Evolutionary conservation across 2,888 invertebrate genomes (phyloP).

Genomic region (Poecilus cupreus): DNA sequence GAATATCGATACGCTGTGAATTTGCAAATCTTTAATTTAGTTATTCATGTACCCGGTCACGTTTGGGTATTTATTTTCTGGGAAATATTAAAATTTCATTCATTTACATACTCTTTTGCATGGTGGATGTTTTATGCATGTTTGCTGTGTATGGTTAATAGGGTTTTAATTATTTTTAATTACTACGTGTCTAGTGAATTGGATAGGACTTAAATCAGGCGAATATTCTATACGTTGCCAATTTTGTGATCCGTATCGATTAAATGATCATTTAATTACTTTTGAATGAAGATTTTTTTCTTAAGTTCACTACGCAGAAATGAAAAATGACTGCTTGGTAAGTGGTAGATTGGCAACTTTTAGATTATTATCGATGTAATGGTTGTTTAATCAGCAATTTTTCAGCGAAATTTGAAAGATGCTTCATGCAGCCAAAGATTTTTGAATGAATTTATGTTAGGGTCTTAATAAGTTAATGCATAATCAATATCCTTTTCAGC

Average conservation of each 20-base stretch:
- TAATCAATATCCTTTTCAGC: conserved; percentile 24
- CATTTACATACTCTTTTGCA: conserved; percentile 28
- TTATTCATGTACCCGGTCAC: conserved; percentile 39
- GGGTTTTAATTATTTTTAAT: conserved; percentile 50
- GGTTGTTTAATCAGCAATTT: conserved; percentile 49
- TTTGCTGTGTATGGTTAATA: conserved; percentile 10
- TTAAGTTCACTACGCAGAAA: background rate
- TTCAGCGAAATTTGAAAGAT: conserved; percentile 46
- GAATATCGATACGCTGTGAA: conserved; percentile 9
- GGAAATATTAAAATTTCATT: conserved; percentile 49
- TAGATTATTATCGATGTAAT: conserved; percentile 47
- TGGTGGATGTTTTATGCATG: background rate
- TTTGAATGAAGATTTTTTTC: conserved; percentile 25
- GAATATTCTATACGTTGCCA: background rate
- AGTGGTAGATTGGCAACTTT: conserved; percentile 46
- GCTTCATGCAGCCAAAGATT: conserved; percentile 9
- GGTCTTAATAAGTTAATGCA: conserved; percentile 34
- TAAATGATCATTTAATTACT: conserved; percentile 42
- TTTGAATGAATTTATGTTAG: conserved; percentile 26
- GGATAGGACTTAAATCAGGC: conserved; percentile 5
- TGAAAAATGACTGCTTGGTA: conserved; percentile 16
- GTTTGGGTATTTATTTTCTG: conserved; percentile 41
- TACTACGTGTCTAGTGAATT: conserved; percentile 24
- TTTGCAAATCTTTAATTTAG: conserved; percentile 33
- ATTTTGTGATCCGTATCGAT: conserved; percentile 41